Base-by-base conservation (phyloP, 2,797 vertebrate genomes). In the Diplodus sargus region DNA sequence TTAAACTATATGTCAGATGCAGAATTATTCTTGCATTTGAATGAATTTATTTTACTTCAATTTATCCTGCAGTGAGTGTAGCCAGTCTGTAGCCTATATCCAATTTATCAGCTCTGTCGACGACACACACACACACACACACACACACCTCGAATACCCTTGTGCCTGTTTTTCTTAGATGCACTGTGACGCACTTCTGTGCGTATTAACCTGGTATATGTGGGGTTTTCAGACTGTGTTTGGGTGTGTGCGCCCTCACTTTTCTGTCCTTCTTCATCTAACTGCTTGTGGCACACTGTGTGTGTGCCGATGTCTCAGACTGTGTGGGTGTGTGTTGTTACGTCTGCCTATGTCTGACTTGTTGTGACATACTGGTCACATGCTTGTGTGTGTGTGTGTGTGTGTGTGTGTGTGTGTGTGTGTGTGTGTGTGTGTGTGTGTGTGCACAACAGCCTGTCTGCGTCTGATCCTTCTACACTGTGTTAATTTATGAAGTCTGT, bases 261-360 rank as follows among this genome's bases (percentile, higher is more conserved):
- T 59, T 65, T 59, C 61, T 18, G 56, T 56, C 45, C 2, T 0
- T 71, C 72, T 74, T 63, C 34, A 8, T 58, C 65, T 66, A 63
- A 65, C 43, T 48, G 56, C 54, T 85, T 70, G 52, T 76, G 74
- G 28, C 74, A 77, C 49, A 17, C 22, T 69, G 1, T 58, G 47
- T 56, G 53, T 48, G 34, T 25, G 51, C 18, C 14, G 15, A 52
- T 52, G 63, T 70, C 15, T 53, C 65, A 74, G 54, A 47, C 42
- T 54, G 76, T 49, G 74, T 60, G 79, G 63, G 67, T 47, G 72
- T 49, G 57, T 70, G 28, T 76, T 53, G 20, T 76, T 67, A 57
- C 22, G 59, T 71, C 70, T 69, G 58, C 53, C 42, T 59, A 18
- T 13, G 60, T 78, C 68, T 73, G 59, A 79, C 48, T 73, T 65